Evolutionary conservation across 2,888 invertebrate genomes (phyloP), one percentile per base, ranked within the genome.

Genomic region (Rhagium mordax): DNA sequence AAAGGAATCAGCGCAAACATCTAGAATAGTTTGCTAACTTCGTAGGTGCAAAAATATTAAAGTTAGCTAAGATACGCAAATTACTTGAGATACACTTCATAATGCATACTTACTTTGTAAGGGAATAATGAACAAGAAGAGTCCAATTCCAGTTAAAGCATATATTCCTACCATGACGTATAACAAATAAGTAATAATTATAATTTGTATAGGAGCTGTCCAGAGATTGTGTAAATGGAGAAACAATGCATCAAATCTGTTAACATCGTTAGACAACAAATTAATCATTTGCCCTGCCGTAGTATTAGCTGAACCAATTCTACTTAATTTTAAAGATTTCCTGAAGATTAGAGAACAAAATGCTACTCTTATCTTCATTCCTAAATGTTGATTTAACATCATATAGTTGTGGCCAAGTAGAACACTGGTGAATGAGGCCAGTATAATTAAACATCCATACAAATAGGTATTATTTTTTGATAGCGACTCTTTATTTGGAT

Each of bases 171-270:
- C 85, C 73, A 85, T 82, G 57, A 80, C 73, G 79, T 87, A 88
- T 27, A 91, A 84, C 65, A 93, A 89, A 62, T 86, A 88, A 18
- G 90, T 88, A 13, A 90, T 90, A 29, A 91, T 88, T 1, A 89
- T 77, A 1, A 91, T 89, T 82, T 92, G 90, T n/a, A 92, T 80
- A 0, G 92, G 92, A 0, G 94, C 94, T 21, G 95, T 89, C 90
- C 95, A 93, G 5, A 96, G 87, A 84, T 95, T 95, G 84, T 95
- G 94, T 16, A 95, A 85, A 85, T 95, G 95, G 65, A 95, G 89
- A 18, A 93, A 90, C 1, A 93, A 93, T 87, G 94, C 90, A 86
- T 97, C 96, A 86, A 96, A 95, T 71, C 96, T 88, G 78, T 93
- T 93, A 0, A 96, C 95, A 86, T 75, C 75, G 29, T 75, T 75